These are phyloP conservation scores for Motacilla alba DNA, from an alignment of 2,113 vertebrate genomes.

Conservation along the genomic window DNA sequence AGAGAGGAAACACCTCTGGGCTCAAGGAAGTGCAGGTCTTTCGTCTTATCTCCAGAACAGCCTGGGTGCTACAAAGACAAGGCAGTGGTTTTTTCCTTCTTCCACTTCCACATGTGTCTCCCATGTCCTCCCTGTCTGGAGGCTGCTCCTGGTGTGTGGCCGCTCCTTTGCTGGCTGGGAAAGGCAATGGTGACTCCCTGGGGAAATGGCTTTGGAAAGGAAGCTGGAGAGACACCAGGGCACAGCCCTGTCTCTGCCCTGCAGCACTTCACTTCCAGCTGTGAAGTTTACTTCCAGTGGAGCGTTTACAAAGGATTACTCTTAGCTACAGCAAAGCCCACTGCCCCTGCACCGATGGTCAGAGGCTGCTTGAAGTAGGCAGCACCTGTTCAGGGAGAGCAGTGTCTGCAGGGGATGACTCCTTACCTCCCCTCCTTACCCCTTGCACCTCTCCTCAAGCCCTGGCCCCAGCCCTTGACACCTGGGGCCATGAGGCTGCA, in stretches of 20 bases:
- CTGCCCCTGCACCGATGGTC: accelerated
- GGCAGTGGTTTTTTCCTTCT: neutral
- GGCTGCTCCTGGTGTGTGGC: neutral
- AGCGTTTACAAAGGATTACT: neutral
- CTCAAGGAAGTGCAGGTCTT: neutral
- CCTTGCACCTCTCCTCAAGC: neutral
- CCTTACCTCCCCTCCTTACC: neutral
- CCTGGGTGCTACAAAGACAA: neutral
- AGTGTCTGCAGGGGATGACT: neutral
- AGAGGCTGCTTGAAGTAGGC: neutral
- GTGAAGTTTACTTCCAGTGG: neutral
- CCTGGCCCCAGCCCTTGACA: neutral
- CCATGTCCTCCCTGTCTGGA: neutral
- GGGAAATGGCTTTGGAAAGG: neutral
- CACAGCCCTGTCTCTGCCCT: neutral
- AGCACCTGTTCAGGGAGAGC: neutral
- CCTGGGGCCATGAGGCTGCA: neutral
- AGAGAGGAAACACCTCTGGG: neutral
- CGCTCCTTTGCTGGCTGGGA: neutral
- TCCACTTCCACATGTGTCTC: neutral
- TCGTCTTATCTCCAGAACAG: neutral
- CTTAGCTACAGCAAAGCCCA: neutral
- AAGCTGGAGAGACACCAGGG: neutral
- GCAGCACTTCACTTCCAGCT: neutral
- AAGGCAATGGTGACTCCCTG: accelerated